Evolutionary conservation across 2,888 invertebrate species (phyloP).

Genomic region (Noctua pronuba): DNA sequence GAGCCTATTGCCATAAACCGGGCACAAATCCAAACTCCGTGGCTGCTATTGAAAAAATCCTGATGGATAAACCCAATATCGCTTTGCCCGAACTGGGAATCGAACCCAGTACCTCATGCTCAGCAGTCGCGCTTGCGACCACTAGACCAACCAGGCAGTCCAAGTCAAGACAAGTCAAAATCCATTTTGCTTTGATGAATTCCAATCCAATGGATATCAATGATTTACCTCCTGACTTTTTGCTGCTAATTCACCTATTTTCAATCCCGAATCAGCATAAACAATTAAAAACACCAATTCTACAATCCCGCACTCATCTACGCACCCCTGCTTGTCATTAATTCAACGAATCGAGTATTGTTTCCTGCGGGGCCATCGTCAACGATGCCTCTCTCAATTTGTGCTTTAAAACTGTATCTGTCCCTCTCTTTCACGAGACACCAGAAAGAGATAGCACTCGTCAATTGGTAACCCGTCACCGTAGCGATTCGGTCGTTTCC

Average conservation of each 20-base stretch:
- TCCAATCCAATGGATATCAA: neutral
- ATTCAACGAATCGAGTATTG: slow-evolving; percentile 89
- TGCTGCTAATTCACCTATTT: neutral
- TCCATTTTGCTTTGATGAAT: neutral
- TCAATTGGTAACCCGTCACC: slow-evolving; percentile 72
- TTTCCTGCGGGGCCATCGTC: slow-evolving; percentile 85
- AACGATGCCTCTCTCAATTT: slow-evolving; percentile 85
- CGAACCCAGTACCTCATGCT: too few relatives aligned
- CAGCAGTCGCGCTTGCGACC: too few relatives aligned
- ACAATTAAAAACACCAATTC: slow-evolving; percentile 35
- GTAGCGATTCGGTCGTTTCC: slow-evolving; percentile 75
- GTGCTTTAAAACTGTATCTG: slow-evolving; percentile 78
- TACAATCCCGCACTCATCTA: slow-evolving; percentile 70
- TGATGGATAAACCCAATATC: too few relatives aligned
- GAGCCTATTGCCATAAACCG: too few relatives aligned
- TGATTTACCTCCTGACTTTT: too few relatives aligned
- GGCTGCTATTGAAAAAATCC: too few relatives aligned
- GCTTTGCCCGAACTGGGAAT: too few relatives aligned
- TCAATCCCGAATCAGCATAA: neutral
- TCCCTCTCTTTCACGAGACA: slow-evolving; percentile 69
- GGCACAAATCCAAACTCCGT: too few relatives aligned
- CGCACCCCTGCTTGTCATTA: slow-evolving; percentile 83
- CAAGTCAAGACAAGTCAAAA: too few relatives aligned
- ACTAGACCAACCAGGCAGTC: too few relatives aligned
- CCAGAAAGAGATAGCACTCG: slow-evolving; percentile 69